Percentiles rank a stretch among this genome's conserved stretches.
Evolutionary conservation across 2,888 invertebrate species (phyloP).

Genomic region (Ochlodes sylvanus): DNA sequence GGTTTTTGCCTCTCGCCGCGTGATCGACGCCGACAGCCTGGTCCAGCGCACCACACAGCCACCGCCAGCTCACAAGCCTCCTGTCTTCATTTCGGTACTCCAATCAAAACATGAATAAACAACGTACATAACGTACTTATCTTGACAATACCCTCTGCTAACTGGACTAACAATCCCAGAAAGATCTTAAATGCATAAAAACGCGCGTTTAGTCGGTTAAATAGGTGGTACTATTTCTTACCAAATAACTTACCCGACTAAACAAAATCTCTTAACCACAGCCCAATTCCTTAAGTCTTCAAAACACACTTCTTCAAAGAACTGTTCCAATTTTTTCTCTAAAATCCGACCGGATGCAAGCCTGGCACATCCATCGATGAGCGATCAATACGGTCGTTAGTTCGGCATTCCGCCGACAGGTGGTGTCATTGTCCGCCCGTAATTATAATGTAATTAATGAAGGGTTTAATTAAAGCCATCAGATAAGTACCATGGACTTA

Average conservation of each 20-base stretch:
- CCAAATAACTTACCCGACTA: neutral
- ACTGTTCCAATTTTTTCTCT: slow-evolving; percentile 27
- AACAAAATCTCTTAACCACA: too few species aligned
- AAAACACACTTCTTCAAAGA: too few species aligned
- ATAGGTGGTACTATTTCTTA: too few species aligned
- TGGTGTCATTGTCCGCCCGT: slow-evolving; percentile 72
- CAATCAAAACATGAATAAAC: neutral
- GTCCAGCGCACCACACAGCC: neutral
- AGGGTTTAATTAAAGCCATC: slow-evolving; percentile 73
- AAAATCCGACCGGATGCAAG: slow-evolving; percentile 38
- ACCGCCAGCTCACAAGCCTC: neutral
- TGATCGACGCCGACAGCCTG: slow-evolving; percentile 28
- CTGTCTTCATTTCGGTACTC: neutral
- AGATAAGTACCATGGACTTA: slow-evolving; percentile 69
- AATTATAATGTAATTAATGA: slow-evolving; percentile 83
- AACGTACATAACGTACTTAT: neutral
- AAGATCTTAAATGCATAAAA: too few species aligned
- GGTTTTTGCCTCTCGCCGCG: slow-evolving; percentile 64
- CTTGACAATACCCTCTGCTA: too few species aligned
- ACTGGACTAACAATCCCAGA: too few species aligned
- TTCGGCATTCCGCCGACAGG: slow-evolving; percentile 71
- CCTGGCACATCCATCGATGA: slow-evolving; percentile 40
- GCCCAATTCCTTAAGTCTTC: neutral
- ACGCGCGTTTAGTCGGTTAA: too few species aligned
- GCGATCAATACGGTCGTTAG: slow-evolving; percentile 63